Conservation (phyloP, 1,140 invertebrate genomes). For the Drosophila serrata region DNA sequence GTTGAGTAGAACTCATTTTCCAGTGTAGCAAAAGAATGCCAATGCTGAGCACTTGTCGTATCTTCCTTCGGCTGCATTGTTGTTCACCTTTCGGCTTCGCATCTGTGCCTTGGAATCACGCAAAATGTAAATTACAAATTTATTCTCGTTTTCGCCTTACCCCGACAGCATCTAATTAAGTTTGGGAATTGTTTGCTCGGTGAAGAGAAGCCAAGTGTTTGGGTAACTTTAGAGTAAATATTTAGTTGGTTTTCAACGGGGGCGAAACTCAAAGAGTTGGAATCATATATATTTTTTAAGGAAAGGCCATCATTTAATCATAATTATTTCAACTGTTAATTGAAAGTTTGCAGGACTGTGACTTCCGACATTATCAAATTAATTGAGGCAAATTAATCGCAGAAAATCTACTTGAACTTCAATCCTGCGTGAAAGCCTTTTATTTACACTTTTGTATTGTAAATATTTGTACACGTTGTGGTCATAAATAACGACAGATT, state of each 20-base stretch:
- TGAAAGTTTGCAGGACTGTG: not conserved
- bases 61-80: constrained; percentile 46
- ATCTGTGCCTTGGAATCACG: constrained; percentile 41
- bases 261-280: constrained; percentile 6
- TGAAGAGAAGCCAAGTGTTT: constrained; percentile 6
- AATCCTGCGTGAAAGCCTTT: not conserved
- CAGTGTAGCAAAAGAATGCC: constrained; percentile 22
- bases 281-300: constrained; percentile 12
- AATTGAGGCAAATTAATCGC: not conserved
- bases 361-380: constrained; percentile 1
- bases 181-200: constrained; percentile 56
- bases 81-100: constrained; percentile 41
- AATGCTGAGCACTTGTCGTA: constrained; percentile 44
- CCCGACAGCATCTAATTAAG: constrained; percentile 55
- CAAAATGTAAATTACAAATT: constrained; percentile 55
- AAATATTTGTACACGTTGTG: constrained; percentile 43
- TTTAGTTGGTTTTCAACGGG: constrained; percentile 18
- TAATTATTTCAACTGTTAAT: constrained; percentile 25
- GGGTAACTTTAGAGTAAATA: constrained; percentile 35
- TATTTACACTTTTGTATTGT: constrained; percentile 11
- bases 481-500: constrained; percentile 59
- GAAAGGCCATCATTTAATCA: constrained; percentile 17
- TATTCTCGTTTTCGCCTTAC: constrained; percentile 22
- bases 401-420: constrained; percentile 10
- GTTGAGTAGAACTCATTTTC: not conserved